These are phyloP conservation scores for Damaliscus lunatus DNA, from an alignment of 2,113 vertebrate genomes.

Conservation along the genomic window DNA sequence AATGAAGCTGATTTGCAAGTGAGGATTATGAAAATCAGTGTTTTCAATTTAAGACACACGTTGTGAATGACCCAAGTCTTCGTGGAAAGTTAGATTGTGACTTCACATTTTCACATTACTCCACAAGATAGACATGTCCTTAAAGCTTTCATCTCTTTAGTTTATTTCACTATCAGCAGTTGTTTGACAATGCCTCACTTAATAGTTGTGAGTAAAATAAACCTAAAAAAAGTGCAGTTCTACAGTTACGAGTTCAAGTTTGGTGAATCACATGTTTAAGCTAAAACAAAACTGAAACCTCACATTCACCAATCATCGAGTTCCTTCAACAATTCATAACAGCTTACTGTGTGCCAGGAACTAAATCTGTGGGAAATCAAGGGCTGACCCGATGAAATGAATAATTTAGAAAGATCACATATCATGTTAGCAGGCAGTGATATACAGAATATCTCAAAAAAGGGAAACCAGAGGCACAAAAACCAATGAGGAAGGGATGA, in stretches of 20 bases:
- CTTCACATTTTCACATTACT: not conserved
- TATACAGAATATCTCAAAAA: not conserved
- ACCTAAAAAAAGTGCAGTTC: not conserved
- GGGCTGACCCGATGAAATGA: not conserved
- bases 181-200: not conserved
- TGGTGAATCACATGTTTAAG: not conserved
- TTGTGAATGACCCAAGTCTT: not conserved
- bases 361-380: not conserved
- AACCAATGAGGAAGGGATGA: not conserved
- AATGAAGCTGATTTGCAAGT: not conserved
- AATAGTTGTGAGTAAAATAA: not conserved
- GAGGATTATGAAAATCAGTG: not conserved
- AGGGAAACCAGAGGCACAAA: not conserved
- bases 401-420: not conserved
- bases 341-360: not conserved
- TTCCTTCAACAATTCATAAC: not conserved
- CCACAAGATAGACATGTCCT: not conserved
- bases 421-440: not conserved
- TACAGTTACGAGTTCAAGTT: not conserved
- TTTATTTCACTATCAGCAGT: not conserved
- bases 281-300: not conserved
- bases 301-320: not conserved
- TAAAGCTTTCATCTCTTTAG: not conserved
- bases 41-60: not conserved
- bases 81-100: not conserved